A percentile compares a stretch with the other conserved stretches of the same genome.
phyloP scores from a whole-genome alignment of 2,888 invertebrate species.

The Anthophora plumipes region DNA sequence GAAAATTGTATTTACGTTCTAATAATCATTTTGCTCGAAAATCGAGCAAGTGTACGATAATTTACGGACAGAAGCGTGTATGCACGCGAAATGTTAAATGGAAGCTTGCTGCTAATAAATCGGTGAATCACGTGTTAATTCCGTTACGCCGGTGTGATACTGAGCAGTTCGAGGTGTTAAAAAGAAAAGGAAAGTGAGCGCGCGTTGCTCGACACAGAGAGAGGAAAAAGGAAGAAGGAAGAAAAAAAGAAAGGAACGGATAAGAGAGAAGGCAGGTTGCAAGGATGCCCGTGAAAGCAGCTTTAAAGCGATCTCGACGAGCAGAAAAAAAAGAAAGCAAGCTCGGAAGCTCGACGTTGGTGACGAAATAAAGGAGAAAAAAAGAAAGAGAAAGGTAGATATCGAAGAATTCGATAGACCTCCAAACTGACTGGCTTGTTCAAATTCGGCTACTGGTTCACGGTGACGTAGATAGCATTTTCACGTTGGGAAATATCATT shows the following conservation, averaged over 20 bases:
- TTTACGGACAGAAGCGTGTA: no score
- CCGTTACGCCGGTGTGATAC: constrained; percentile 75
- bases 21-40: no score
- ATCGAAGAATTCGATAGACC: constrained; percentile 76
- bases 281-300: constrained; percentile 70
- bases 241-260: constrained; percentile 20
- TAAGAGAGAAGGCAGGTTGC: constrained; percentile 51
- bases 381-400: constrained; percentile 33
- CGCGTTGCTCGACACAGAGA: constrained; percentile 53
- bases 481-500: constrained; percentile 37
- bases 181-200: constrained; percentile 56
- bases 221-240: constrained; percentile 32
- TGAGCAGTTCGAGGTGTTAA: constrained; percentile 65
- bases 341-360: constrained; percentile 51
- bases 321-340: constrained; percentile 61
- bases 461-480: background rate
- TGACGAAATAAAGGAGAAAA: constrained; percentile 66
- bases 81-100: constrained; percentile 52
- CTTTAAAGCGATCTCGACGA: constrained; percentile 74
- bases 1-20: no score
- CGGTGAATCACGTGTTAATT: constrained; percentile 78
- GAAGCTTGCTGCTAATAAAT: constrained; percentile 70
- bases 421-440: constrained; percentile 65
- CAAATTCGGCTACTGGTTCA: constrained; percentile 57
- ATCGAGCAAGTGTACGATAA: no score